These are phyloP conservation scores for Epizoanthus illoricatus DNA, from an alignment of 92 coral and sea anemone species.

Conservation along the genomic window DNA sequence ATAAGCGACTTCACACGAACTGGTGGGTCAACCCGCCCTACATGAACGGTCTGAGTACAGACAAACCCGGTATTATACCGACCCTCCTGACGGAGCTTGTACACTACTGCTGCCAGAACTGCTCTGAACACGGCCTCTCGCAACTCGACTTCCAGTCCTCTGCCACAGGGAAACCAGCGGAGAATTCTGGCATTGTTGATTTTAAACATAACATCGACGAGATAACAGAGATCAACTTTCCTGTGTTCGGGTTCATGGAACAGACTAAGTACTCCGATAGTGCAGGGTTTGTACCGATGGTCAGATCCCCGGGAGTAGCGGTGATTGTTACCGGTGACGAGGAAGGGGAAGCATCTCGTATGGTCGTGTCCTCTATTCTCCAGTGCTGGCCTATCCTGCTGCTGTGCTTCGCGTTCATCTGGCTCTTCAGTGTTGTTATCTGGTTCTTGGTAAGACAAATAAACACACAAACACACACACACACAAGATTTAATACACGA, in stretches of 20 bases:
- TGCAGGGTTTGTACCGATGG: slow-evolving; percentile 55
- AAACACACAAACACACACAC: not conserved
- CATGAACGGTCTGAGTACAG: slow-evolving; percentile 26
- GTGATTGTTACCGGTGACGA: slow-evolving; percentile 48
- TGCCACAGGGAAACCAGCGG: slow-evolving; percentile 8
- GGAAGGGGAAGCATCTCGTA: slow-evolving; percentile 31
- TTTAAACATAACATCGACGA: slow-evolving; percentile 38
- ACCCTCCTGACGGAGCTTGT: slow-evolving; percentile 41
- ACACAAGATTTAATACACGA: too few relatives aligned
- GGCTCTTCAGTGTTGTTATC: slow-evolving; percentile 33
- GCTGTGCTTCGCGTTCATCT: slow-evolving; percentile 24
- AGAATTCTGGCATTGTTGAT: slow-evolving; percentile 43
- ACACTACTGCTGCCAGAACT: slow-evolving; percentile 47
- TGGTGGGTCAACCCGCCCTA: slow-evolving; percentile 63
- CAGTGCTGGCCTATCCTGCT: slow-evolving; percentile 41
- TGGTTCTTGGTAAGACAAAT: slow-evolving; percentile 48
- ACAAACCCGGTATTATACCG: slow-evolving; percentile 42
- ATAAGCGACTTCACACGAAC: slow-evolving; percentile 37
- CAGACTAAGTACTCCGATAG: slow-evolving; percentile 49
- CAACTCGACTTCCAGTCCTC: slow-evolving; percentile 18
- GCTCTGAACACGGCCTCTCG: slow-evolving; percentile 41
- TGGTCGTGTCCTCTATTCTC: slow-evolving; percentile 34
- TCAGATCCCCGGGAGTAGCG: slow-evolving; percentile 62
- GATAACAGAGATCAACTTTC: slow-evolving; percentile 46
- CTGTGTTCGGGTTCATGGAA: slow-evolving; percentile 48